Conservation (phyloP, 2,113 vertebrate species). For the Malurus melanocephalus region DNA sequence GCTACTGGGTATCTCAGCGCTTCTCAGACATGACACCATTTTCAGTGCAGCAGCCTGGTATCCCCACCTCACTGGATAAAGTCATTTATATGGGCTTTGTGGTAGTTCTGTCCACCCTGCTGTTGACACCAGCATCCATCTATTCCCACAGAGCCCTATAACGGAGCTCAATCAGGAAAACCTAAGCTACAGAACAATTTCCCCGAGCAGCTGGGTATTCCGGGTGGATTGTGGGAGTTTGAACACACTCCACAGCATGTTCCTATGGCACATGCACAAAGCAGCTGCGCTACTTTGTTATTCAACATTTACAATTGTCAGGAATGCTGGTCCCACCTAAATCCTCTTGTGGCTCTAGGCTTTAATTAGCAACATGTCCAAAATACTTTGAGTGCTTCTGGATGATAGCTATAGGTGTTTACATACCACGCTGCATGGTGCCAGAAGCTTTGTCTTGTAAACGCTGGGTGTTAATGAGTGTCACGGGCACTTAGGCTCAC, state of each 20-base stretch:
- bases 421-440: neutral
- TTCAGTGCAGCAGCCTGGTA: neutral
- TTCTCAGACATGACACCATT: neutral
- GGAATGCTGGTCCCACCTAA: neutral
- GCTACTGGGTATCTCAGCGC: neutral
- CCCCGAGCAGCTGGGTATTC: neutral
- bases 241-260: rapidly evolving
- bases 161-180: neutral
- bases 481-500: neutral
- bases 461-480: neutral
- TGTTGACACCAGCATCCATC: neutral
- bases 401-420: neutral
- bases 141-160: neutral
- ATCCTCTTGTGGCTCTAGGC: neutral
- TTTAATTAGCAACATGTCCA: slow-evolving; percentile 6
- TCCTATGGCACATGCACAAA: neutral
- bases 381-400: slow-evolving; percentile 13
- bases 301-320: neutral
- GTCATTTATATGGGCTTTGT: neutral
- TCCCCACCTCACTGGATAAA: neutral
- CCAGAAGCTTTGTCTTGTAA: neutral
- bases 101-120: neutral
- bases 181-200: neutral
- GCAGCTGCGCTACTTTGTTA: neutral
- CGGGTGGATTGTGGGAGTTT: neutral